Percentiles rank a stretch among this genome's conserved stretches.
Evolutionary conservation across 2,888 invertebrate genomes (phyloP).

Genomic region (Drosophila pseudotakahashii): DNA sequence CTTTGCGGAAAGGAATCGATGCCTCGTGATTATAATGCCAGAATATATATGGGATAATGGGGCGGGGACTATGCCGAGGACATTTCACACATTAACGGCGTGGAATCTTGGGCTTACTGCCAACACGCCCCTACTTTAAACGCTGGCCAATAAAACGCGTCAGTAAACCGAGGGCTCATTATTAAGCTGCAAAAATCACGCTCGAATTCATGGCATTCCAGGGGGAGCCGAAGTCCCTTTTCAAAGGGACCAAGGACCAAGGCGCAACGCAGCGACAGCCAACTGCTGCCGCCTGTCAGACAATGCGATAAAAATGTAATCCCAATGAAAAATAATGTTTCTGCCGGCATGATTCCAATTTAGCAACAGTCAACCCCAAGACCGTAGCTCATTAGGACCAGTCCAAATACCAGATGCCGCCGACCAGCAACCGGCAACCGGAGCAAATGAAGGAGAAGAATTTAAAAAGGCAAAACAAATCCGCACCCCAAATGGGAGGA

Average conservation of each 20-base stretch:
- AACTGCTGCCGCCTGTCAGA: conserved; percentile 81
- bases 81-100: conserved; percentile 54
- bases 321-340: conserved; percentile 78
- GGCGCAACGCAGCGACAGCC: conserved; percentile 51
- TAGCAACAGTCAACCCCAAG: conserved; percentile 61
- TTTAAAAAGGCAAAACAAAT: conserved; percentile 82
- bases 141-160: conserved; percentile 61
- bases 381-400: conserved; percentile 59
- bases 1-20: conserved; percentile 57
- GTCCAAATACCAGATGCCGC: conserved; percentile 39
- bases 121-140: conserved; percentile 58
- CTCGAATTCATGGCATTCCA: conserved; percentile 52
- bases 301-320: conserved; percentile 82
- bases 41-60: conserved; percentile 34
- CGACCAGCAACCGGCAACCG: conserved; percentile 61
- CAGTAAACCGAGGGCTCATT: conserved; percentile 73
- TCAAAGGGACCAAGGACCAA: neutral
- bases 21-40: conserved; percentile 42
- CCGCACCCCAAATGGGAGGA: conserved; percentile 38
- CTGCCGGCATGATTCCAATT: conserved; percentile 72
- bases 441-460: conserved; percentile 84
- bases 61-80: conserved; percentile 1
- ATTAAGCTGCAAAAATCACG: conserved; percentile 82
- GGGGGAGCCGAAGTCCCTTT: neutral
- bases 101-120: conserved; percentile 32